A percentile compares a stretch with the other conserved stretches of the same genome.
Conservation (phyloP, 2,797 vertebrate genomes). For the Orestias chungarensis region DNA sequence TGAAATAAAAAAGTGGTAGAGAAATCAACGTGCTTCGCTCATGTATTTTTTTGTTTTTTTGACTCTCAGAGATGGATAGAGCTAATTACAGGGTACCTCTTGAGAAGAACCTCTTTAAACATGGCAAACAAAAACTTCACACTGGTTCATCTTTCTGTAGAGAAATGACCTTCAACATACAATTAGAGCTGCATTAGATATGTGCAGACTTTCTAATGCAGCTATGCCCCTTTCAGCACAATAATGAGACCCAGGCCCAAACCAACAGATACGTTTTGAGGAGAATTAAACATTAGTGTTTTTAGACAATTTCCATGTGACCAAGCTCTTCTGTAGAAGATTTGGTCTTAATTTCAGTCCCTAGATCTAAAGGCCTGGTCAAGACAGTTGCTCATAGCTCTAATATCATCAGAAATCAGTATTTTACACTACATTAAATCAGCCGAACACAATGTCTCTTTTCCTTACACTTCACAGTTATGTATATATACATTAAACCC, state of each 20-base stretch:
- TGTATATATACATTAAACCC: not conserved
- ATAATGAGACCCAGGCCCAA: too few species aligned
- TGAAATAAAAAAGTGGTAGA: not conserved
- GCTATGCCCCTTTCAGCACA: too few species aligned
- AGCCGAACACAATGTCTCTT: not conserved
- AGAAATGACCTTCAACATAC: not conserved
- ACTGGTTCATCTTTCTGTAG: not conserved
- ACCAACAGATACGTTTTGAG: too few species aligned
- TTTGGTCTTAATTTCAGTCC: not conserved
- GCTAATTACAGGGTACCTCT: not conserved
- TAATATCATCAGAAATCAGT: not conserved
- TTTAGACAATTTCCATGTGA: not conserved
- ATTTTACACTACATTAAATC: not conserved
- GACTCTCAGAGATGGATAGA: not conserved
- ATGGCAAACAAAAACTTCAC: not conserved
- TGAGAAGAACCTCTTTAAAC: too few species aligned
- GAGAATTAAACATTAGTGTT: too few species aligned
- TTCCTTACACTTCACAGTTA: not conserved
- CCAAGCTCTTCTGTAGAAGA: not conserved
- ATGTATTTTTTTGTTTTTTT: not conserved
- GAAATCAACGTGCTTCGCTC: not conserved
- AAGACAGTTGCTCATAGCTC: not conserved
- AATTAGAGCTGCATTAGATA: not conserved
- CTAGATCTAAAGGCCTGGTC: not conserved
- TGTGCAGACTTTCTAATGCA: too few species aligned